These are phyloP conservation scores for Erinaceus europaeus DNA, from an alignment of 2,113 vertebrate species.

Conservation along the genomic window DNA sequence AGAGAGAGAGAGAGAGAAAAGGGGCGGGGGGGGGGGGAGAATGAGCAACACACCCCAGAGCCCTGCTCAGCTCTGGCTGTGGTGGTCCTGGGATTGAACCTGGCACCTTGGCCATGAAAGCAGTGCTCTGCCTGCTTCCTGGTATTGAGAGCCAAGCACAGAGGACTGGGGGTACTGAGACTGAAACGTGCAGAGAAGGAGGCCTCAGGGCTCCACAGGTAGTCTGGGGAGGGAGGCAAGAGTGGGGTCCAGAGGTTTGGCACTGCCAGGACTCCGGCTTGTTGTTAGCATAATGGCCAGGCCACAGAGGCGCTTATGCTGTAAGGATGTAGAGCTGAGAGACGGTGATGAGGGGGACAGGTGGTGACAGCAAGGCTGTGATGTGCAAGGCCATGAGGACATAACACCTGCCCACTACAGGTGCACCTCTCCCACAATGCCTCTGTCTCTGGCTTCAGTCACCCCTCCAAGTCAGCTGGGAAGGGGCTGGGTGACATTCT, in stretches of 20 bases:
- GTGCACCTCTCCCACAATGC: neutral
- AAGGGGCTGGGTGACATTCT: neutral
- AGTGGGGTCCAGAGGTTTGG: no score
- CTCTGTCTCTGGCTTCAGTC: neutral
- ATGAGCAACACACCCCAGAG: no score
- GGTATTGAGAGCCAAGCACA: neutral
- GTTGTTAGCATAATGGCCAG: no score
- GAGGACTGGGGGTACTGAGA: neutral
- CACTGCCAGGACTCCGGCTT: no score
- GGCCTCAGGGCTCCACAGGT: no score
- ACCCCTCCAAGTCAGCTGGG: neutral
- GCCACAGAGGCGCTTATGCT: no score
- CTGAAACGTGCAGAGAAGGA: neutral
- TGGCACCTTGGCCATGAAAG: no score
- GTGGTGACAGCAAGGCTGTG: neutral
- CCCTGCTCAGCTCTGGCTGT: no score
- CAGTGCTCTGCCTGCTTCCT: neutral
- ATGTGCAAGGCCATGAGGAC: neutral
- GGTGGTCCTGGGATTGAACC: no score
- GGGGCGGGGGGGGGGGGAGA: no score
- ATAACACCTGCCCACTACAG: slow-evolving; percentile 2
- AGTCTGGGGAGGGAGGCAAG: no score
- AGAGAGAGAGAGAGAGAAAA: no score
- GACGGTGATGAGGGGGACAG: neutral
- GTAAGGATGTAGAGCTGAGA: neutral